phyloP scores from a whole-genome alignment of 2,888 invertebrate species.

The Drosophila tanythrix region DNA sequence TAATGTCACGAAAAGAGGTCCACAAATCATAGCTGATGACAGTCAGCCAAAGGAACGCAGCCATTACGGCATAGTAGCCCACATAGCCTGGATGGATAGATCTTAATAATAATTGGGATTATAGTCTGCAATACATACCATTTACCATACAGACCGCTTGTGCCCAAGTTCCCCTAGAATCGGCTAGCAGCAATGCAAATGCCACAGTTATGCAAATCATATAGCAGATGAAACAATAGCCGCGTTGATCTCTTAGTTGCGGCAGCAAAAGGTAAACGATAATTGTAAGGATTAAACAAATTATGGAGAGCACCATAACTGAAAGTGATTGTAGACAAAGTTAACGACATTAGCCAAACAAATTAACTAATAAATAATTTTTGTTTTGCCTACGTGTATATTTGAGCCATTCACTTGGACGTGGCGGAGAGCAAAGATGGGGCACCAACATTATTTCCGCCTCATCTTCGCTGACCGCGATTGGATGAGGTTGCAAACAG shows the following conservation, averaged over 20 bases:
- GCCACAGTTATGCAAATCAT: constrained; percentile 25
- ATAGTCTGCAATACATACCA: constrained; percentile 18
- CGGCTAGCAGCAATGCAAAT: constrained; percentile 6
- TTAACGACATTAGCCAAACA: neutral
- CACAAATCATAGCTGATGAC: constrained; percentile 94
- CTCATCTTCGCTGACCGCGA: neutral
- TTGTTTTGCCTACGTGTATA: constrained; percentile 15
- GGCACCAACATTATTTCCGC: constrained; percentile 20
- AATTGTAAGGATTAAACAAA: constrained; percentile 89
- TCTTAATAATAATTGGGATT: too few species aligned
- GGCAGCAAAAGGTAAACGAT: constrained; percentile 34
- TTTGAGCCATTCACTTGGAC: neutral
- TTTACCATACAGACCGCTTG: neutral
- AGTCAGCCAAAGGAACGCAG: constrained; percentile 93
- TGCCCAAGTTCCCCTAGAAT: neutral
- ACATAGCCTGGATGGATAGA: constrained; percentile 58
- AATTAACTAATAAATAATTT: too few species aligned
- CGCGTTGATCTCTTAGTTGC: constrained; percentile 28
- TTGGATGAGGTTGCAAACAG: constrained; percentile 43
- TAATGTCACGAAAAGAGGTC: constrained; percentile 85
- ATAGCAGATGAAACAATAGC: constrained; percentile 32
- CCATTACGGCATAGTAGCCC: constrained; percentile 89
- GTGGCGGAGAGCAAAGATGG: constrained; percentile 13
- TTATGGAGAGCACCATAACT: constrained; percentile 89
- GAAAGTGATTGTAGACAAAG: constrained; percentile 60